Conservation (phyloP, 2,113 vertebrate species). For the Ammodytes marinus region DNA sequence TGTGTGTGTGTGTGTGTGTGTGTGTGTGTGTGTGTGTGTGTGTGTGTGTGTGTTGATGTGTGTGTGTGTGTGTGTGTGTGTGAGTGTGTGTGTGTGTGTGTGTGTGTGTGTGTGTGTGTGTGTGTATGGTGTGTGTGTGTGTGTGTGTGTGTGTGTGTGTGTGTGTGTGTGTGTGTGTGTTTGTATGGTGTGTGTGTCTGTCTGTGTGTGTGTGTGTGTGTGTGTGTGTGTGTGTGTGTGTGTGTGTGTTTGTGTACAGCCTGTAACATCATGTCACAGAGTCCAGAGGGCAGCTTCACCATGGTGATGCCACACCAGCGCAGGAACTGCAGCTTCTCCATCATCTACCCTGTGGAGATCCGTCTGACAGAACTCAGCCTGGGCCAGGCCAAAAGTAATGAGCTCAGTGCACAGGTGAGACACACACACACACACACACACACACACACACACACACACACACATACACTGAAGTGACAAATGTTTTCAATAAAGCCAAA, state of each 20-base stretch:
- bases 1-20: no score
- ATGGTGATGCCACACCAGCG: conserved; percentile 92
- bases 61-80: no score
- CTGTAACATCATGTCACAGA: conserved; percentile 97
- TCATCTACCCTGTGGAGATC: conserved; percentile 95
- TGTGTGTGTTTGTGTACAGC: conserved; percentile 80
- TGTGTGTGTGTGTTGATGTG: no score
- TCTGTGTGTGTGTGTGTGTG: conserved; percentile 32
- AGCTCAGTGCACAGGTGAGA: conserved; percentile 71
- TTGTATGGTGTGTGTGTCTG: conserved; percentile 9
- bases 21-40: no score
- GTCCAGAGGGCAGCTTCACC: conserved; percentile 92
- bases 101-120: no score
- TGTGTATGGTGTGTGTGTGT: no score
- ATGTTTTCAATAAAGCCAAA: no score
- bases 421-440: conserved; percentile 2
- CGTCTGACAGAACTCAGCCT: conserved; percentile 92
- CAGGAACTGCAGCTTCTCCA: conserved; percentile 97
- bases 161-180: conserved; percentile 3
- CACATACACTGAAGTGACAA: not conserved
- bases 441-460: not conserved
- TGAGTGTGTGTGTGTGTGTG: no score
- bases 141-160: no score
- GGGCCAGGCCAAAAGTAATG: conserved; percentile 87
- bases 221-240: conserved; percentile 49